Conservation (phyloP, 2,797 vertebrate genomes). For the Cynodonichthys magdalenae region DNA sequence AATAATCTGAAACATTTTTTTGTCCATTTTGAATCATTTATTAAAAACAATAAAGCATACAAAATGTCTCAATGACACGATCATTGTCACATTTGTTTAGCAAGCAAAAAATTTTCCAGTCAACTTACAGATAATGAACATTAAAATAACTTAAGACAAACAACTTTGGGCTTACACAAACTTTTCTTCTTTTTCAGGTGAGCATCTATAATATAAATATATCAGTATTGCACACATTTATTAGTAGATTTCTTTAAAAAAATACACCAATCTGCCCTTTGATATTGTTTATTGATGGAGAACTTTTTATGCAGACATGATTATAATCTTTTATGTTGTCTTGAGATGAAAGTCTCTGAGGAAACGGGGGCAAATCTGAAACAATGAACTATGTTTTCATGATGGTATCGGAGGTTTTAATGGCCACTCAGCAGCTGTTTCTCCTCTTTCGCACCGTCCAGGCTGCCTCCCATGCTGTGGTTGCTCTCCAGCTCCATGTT, state of each 20-base stretch:
- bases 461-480: conserved; percentile 57
- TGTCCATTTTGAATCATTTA: conserved; percentile 47
- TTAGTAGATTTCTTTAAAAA: conserved; percentile 24
- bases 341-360: conserved; percentile 19
- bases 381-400: background rate
- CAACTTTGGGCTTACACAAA: background rate
- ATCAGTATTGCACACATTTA: conserved; percentile 48
- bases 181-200: conserved; percentile 10
- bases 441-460: conserved; percentile 74
- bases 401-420: conserved; percentile 15
- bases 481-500: conserved; percentile 64
- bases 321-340: background rate
- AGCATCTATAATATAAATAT: conserved; percentile 43
- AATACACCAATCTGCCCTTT: background rate
- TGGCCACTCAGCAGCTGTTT: conserved; percentile 49
- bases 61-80: conserved; percentile 31
- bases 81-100: conserved; percentile 5
- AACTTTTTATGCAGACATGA: background rate
- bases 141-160: conserved; percentile 46
- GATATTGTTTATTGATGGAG: background rate
- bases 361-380: background rate
- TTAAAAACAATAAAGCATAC: conserved; percentile 51
- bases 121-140: conserved; percentile 15
- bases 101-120: conserved; percentile 9
- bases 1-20: background rate